Conservation (phyloP, 2,888 invertebrate species). For the Thelaira solivaga region DNA sequence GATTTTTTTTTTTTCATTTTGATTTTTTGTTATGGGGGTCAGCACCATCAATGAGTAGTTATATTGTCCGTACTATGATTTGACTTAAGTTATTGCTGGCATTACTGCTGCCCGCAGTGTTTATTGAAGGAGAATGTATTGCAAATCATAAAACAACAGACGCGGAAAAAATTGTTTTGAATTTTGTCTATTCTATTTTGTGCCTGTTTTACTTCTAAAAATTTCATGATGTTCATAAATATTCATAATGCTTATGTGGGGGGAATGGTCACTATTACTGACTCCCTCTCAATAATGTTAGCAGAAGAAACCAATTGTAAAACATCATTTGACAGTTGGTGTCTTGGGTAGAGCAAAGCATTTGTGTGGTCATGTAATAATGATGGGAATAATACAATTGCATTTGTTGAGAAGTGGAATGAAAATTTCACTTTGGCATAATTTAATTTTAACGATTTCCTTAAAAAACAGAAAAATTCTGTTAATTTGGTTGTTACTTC, state of each 20-base stretch:
- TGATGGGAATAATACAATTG: slow-evolving; percentile 15
- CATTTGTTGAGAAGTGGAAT: background rate
- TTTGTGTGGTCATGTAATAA: slow-evolving; percentile 21
- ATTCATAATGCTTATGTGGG: slow-evolving; percentile 69
- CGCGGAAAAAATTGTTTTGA: slow-evolving; percentile 72
- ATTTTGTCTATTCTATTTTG: background rate
- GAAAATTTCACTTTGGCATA: slow-evolving; percentile 27
- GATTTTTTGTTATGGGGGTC: no score
- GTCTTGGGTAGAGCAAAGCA: slow-evolving; percentile 16
- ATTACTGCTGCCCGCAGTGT: slow-evolving; percentile 1
- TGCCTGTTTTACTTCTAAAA: slow-evolving; percentile 54
- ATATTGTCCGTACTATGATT: background rate
- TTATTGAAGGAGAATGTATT: slow-evolving; percentile 59
- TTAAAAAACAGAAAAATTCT: slow-evolving; percentile 1
- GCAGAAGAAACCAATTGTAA: slow-evolving; percentile 9
- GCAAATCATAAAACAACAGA: slow-evolving; percentile 75
- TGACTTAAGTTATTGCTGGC: background rate
- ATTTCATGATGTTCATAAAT: slow-evolving; percentile 76
- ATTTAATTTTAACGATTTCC: slow-evolving; percentile 30
- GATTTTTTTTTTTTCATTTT: no score
- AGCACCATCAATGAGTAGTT: background rate
- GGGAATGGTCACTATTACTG: slow-evolving; percentile 6
- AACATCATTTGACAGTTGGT: slow-evolving; percentile 29
- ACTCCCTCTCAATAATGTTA: slow-evolving; percentile 11
- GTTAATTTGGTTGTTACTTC: background rate